A percentile compares a stretch with the other conserved stretches of the same genome.
Conservation (phyloP, 2,888 invertebrate genomes). For the Cotesia congregata region DNA sequence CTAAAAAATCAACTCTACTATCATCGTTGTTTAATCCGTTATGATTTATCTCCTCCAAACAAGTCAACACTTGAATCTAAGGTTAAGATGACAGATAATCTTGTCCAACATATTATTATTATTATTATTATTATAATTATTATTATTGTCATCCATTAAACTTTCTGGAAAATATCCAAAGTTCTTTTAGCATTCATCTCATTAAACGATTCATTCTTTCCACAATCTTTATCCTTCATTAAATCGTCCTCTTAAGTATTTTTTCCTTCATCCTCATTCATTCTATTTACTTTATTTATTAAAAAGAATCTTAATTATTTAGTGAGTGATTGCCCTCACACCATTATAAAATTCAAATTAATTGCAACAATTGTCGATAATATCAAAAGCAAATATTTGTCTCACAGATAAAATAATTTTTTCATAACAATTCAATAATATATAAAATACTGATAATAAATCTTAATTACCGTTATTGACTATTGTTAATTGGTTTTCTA, state of each 20-base stretch:
- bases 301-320: neutral
- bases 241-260: neutral
- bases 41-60: conserved; percentile 3
- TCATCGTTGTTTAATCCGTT: neutral
- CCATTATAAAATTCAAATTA: neutral
- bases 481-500: conserved; percentile 7
- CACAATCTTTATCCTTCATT: neutral
- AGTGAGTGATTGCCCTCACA: neutral
- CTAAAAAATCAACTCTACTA: neutral
- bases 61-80: neutral
- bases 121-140: neutral
- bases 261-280: neutral
- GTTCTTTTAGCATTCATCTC: neutral
- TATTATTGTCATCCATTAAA: neutral
- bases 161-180: neutral
- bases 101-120: neutral
- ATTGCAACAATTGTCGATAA: neutral
- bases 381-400: neutral
- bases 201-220: conserved; percentile 4
- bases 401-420: neutral
- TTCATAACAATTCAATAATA: neutral
- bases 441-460: neutral
- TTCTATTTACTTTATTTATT: neutral
- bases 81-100: conserved; percentile 5
- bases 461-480: neutral